phyloP scores from a whole-genome alignment of 2,797 vertebrate genomes.

The Cygnus olor region DNA sequence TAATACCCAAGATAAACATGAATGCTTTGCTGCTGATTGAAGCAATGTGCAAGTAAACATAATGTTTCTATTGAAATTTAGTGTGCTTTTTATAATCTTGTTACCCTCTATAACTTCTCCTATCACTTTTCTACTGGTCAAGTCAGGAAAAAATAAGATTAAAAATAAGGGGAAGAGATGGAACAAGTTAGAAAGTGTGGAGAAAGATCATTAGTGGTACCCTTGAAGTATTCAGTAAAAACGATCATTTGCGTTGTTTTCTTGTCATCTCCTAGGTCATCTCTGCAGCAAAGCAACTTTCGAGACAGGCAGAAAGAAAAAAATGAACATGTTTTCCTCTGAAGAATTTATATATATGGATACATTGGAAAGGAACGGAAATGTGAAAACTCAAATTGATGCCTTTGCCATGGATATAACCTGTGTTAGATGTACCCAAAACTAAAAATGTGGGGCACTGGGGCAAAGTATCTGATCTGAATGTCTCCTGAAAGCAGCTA shows the following conservation, averaged over 20 bases:
- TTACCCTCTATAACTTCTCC: not conserved
- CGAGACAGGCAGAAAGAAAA: conserved; percentile 5
- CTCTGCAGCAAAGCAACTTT: not conserved
- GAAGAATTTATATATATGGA: not conserved
- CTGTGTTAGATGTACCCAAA: not conserved
- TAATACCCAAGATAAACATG: not conserved
- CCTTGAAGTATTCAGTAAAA: not conserved
- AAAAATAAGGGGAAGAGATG: not conserved
- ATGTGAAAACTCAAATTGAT: not conserved
- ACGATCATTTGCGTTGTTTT: not conserved
- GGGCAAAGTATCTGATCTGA: not conserved
- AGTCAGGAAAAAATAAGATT: not conserved
- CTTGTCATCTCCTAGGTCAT: not conserved
- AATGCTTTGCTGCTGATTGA: not conserved
- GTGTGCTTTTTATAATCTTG: not conserved
- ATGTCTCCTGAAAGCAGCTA: not conserved
- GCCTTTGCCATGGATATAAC: not conserved
- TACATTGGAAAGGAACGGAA: not conserved
- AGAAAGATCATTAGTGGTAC: not conserved
- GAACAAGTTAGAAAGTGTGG: not conserved
- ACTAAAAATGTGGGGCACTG: not conserved
- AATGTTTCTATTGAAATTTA: not conserved
- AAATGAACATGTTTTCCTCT: not conserved
- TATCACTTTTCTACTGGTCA: not conserved
- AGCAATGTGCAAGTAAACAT: not conserved